A percentile compares a stretch with the other conserved stretches of the same genome.
These are phyloP conservation scores for Cardiocondyla obscurior DNA, from an alignment of 1,140 invertebrate genomes.

Conservation along the genomic window DNA sequence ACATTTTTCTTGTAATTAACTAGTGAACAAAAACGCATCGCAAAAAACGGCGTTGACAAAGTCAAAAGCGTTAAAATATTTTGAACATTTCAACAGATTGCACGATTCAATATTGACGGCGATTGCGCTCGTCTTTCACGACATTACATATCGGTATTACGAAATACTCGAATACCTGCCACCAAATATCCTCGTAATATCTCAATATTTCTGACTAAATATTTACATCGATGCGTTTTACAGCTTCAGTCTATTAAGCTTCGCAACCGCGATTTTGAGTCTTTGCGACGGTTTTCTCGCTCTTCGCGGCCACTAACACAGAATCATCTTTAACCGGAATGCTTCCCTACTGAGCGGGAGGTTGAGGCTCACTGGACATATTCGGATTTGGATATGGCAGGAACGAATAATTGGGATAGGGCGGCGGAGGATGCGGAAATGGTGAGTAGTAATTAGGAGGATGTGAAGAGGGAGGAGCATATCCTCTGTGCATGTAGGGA, in stretches of 20 bases:
- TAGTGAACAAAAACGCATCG: constrained; percentile 68
- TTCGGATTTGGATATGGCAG: constrained; percentile 81
- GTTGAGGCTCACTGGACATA: constrained; percentile 80
- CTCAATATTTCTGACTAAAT: constrained; percentile 75
- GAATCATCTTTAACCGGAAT: constrained; percentile 47
- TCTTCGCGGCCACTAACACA: constrained; percentile 38
- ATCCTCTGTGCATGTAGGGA: constrained; percentile 81
- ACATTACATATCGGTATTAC: constrained; percentile 19
- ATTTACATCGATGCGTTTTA: constrained; percentile 79
- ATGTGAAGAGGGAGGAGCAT: constrained; percentile 79
- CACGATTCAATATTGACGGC: constrained; percentile 70
- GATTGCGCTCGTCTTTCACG: constrained; percentile 41
- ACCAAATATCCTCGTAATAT: constrained; percentile 65
- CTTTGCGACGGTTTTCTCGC: constrained; percentile 44
- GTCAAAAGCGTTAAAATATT: constrained; percentile 69
- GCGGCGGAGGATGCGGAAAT: constrained; percentile 82
- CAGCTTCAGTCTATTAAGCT: constrained; percentile 79
- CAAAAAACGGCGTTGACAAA: constrained; percentile 61
- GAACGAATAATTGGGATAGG: constrained; percentile 83
- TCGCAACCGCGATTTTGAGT: constrained; percentile 68
- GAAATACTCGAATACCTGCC: constrained; percentile 48
- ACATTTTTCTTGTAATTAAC: constrained; percentile 44
- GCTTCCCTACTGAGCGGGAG: constrained; percentile 77
- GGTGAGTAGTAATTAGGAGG: constrained; percentile 82
- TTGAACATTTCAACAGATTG: constrained; percentile 73